Percentiles rank a stretch among this genome's conserved stretches.
Evolutionary conservation across 2,113 vertebrate genomes (phyloP).

Genomic region (Oncorhynchus clarkii): DNA sequence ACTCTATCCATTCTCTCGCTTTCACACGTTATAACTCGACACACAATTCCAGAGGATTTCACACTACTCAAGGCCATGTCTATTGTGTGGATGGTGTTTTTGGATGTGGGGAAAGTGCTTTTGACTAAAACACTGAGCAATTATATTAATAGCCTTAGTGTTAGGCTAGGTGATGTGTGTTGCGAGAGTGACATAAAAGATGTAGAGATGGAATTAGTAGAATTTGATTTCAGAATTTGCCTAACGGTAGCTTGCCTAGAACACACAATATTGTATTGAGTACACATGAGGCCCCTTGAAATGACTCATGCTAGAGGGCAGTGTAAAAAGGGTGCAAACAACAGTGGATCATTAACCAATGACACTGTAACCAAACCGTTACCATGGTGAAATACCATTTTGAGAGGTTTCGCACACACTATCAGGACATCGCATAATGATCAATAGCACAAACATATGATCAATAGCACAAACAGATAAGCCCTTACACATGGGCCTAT

Average conservation of each 20-base stretch:
- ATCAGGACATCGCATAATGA: background rate
- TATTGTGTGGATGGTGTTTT: background rate
- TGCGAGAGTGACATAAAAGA: too few relatives aligned
- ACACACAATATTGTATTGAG: background rate
- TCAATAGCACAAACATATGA: too few relatives aligned
- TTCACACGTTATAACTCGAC: background rate
- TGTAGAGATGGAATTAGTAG: background rate
- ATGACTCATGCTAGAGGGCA: background rate
- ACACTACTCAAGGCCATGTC: background rate
- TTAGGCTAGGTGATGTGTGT: too few relatives aligned
- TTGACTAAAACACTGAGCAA: too few relatives aligned
- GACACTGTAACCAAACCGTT: background rate
- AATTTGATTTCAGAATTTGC: background rate
- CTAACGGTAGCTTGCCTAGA: too few relatives aligned
- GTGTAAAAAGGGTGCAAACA: background rate
- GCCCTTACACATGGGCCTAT: too few relatives aligned
- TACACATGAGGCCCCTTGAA: background rate
- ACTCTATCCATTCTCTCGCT: background rate
- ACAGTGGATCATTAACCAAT: conserved; percentile 14
- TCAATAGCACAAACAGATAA: too few relatives aligned
- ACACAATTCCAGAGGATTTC: background rate
- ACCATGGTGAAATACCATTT: conserved; percentile 4
- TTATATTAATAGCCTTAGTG: too few relatives aligned
- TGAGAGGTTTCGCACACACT: background rate
- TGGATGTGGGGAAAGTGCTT: background rate